A percentile compares a stretch with the other conserved stretches of the same genome.
phyloP scores from a whole-genome alignment of 2,797 vertebrate genomes.

The Siniperca scherzeri region DNA sequence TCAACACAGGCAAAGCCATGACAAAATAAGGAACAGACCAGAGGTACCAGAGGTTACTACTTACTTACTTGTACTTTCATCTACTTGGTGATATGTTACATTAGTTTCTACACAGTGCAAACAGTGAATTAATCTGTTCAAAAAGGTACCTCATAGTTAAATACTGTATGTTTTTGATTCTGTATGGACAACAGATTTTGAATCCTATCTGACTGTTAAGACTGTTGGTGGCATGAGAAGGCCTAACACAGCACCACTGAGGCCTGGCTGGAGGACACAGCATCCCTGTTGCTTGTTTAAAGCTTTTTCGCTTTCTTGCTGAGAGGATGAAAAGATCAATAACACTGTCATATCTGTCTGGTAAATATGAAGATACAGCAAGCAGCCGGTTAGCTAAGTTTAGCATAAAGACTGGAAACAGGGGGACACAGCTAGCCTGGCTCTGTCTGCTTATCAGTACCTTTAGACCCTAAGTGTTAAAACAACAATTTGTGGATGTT shows the following conservation, averaged over 20 bases:
- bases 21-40: slow-evolving; percentile 64
- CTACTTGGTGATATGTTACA: slow-evolving; percentile 3
- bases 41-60: slow-evolving; percentile 22
- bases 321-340: neutral
- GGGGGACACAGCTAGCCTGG: too few species aligned
- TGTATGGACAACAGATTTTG: neutral
- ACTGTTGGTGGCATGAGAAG: neutral
- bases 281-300: neutral
- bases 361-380: neutral
- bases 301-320: neutral
- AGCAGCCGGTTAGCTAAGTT: neutral
- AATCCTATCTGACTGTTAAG: neutral
- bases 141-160: neutral
- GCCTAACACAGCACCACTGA: neutral
- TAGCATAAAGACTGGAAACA: neutral
- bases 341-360: neutral
- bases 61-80: slow-evolving; percentile 16
- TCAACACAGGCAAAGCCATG: slow-evolving; percentile 53
- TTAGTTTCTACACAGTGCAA: neutral
- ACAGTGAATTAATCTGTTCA: neutral
- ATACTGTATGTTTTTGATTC: neutral
- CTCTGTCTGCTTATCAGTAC: neutral
- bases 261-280: neutral
- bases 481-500: neutral
- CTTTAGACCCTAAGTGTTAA: neutral